Evolutionary conservation across 2,888 invertebrate species (phyloP).

Genomic region (Parnassius apollo): DNA sequence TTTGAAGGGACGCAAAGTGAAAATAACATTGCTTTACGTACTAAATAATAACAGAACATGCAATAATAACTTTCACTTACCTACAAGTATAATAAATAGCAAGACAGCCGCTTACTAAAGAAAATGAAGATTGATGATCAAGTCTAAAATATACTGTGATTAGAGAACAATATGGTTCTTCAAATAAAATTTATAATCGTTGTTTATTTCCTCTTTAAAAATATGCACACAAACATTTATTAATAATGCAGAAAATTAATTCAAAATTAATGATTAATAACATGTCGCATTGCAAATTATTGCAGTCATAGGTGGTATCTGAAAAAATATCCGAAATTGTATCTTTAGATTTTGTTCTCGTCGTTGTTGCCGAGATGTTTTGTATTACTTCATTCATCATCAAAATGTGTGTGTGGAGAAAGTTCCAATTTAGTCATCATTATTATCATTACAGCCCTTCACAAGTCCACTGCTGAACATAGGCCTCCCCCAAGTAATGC

Average conservation of each 20-base stretch:
- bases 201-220: not conserved
- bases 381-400: slow-evolving; percentile 20
- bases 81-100: slow-evolving; percentile 66
- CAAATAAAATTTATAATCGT: slow-evolving; percentile 6
- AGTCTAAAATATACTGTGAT: slow-evolving; percentile 54
- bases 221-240: not conserved
- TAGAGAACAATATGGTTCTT: slow-evolving; percentile 38
- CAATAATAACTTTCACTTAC: slow-evolving; percentile 73
- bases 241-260: no score
- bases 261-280: no score
- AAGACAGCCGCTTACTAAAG: slow-evolving; percentile 57
- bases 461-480: no score
- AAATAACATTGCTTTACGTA: no score
- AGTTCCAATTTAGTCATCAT: not conserved
- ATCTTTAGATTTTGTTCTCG: slow-evolving; percentile 17
- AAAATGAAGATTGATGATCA: slow-evolving; percentile 76
- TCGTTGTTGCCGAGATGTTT: slow-evolving; percentile 13
- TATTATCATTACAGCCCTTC: no score
- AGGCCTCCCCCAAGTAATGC: no score
- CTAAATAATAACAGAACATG: slow-evolving; percentile 47
- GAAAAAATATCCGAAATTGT: slow-evolving; percentile 19
- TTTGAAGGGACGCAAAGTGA: no score
- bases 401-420: slow-evolving; percentile 19
- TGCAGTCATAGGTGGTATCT: slow-evolving; percentile 25
- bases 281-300: slow-evolving; percentile 20